phyloP scores from a whole-genome alignment of 1,140 invertebrate species.

The Hetaerina americana region DNA sequence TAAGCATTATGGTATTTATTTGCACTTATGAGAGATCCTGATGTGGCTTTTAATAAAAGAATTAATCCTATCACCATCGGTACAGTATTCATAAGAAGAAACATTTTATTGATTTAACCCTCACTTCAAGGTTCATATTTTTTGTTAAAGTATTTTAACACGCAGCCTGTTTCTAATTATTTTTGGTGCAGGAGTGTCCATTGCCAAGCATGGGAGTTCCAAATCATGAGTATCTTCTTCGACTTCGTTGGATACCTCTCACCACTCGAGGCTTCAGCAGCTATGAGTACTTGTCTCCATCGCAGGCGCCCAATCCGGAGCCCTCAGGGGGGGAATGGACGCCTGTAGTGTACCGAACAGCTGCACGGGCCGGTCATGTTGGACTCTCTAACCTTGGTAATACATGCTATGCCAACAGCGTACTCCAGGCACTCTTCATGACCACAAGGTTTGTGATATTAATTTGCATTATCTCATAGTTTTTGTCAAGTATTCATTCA shows the following conservation, averaged over 20 bases:
- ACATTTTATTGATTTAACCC: too few relatives aligned
- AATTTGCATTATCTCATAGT: too few relatives aligned
- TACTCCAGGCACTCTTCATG: slow-evolving; percentile 67
- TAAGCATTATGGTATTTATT: too few relatives aligned
- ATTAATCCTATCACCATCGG: too few relatives aligned
- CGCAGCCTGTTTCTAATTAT: too few relatives aligned
- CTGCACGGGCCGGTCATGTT: slow-evolving; percentile 37
- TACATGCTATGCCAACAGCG: slow-evolving; percentile 79
- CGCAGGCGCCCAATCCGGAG: slow-evolving; percentile 14
- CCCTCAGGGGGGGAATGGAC: slow-evolving; percentile 21
- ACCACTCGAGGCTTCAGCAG: slow-evolving; percentile 13
- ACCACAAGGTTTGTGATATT: slow-evolving; percentile 67
- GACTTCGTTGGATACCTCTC: slow-evolving; percentile 5
- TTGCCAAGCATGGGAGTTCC: background rate
- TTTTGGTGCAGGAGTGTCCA: background rate
- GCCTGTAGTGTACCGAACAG: slow-evolving; percentile 17
- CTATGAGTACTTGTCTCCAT: slow-evolving; percentile 14
- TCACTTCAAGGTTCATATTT: too few relatives aligned
- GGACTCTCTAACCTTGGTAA: slow-evolving; percentile 75
- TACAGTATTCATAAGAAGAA: too few relatives aligned
- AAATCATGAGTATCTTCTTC: background rate
- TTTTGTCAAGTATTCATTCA: too few relatives aligned
- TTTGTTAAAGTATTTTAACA: too few relatives aligned
- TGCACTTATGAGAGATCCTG: too few relatives aligned
- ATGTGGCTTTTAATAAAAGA: too few relatives aligned